These are phyloP conservation scores for Drosophila serrata DNA, from an alignment of 1,140 invertebrate species.

Conservation along the genomic window DNA sequence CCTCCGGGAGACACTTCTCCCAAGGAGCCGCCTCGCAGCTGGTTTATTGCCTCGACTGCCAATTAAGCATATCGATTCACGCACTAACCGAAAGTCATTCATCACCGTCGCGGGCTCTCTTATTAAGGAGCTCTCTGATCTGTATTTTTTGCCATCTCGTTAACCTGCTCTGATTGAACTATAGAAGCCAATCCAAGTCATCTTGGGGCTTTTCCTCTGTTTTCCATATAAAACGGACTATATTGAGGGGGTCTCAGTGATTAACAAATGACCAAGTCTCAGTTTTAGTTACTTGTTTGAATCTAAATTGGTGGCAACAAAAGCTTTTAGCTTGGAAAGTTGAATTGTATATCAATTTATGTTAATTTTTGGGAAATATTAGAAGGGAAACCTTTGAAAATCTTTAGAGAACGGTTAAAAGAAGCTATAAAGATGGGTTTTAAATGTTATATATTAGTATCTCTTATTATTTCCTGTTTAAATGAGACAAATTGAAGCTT, in stretches of 20 bases:
- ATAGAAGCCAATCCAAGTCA: background rate
- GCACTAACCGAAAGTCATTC: conserved; percentile 44
- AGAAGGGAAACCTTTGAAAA: conserved; percentile 10
- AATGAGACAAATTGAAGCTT: background rate
- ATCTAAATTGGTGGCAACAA: background rate
- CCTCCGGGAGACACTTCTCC: conserved; percentile 28
- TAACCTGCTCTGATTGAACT: conserved; percentile 4
- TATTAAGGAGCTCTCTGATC: conserved; percentile 10
- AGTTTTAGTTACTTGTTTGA: background rate
- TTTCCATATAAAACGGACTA: conserved; percentile 1
- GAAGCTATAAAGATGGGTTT: background rate
- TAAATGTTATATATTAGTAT: background rate
- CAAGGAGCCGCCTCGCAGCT: conserved; percentile 18
- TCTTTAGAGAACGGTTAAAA: background rate
- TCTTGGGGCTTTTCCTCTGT: background rate
- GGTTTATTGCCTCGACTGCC: conserved; percentile 33
- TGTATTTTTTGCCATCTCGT: conserved; percentile 8
- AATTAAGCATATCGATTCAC: conserved; percentile 46
- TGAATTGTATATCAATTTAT: conserved; percentile 6
- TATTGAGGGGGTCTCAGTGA: background rate
- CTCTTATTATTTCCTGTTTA: background rate
- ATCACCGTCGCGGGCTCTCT: conserved; percentile 37
- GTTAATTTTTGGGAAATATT: conserved; percentile 4
- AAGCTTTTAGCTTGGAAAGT: background rate
- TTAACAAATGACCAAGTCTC: background rate